These are phyloP conservation scores for Ailuropoda melanoleuca DNA, from an alignment of 2,113 vertebrate species.

Conservation along the genomic window DNA sequence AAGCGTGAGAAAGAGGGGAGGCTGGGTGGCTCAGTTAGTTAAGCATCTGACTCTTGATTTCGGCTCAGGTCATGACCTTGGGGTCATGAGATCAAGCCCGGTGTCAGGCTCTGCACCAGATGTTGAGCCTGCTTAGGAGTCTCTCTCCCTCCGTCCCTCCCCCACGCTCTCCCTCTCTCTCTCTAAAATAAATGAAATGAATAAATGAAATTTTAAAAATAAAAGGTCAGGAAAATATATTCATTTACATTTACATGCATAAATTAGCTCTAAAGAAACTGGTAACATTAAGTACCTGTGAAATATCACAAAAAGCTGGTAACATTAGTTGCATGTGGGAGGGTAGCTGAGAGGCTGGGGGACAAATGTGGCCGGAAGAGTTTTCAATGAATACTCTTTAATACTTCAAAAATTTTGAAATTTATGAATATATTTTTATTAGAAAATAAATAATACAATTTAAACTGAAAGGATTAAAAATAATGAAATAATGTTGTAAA, in stretches of 20 bases:
- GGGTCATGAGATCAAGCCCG: not conserved
- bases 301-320: not conserved
- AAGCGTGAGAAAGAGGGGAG: not conserved
- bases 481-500: not conserved
- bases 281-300: not conserved
- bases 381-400: not conserved
- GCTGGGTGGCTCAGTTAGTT: too few species aligned
- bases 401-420: not conserved
- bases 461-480: not conserved
- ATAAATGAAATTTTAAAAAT: not conserved
- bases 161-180: not conserved
- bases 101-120: not conserved
- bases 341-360: not conserved
- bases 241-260: not conserved
- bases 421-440: not conserved
- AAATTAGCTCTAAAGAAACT: conserved; percentile 6
- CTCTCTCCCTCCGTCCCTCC: too few species aligned
- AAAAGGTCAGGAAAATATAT: not conserved
- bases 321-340: not conserved
- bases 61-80: not conserved
- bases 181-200: not conserved
- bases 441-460: not conserved
- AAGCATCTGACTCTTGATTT: too few species aligned
- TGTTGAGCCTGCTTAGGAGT: not conserved
- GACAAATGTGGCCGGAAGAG: not conserved